Base-by-base conservation (phyloP, 2,888 invertebrate species). In the Heliothis peltigera region DNA sequence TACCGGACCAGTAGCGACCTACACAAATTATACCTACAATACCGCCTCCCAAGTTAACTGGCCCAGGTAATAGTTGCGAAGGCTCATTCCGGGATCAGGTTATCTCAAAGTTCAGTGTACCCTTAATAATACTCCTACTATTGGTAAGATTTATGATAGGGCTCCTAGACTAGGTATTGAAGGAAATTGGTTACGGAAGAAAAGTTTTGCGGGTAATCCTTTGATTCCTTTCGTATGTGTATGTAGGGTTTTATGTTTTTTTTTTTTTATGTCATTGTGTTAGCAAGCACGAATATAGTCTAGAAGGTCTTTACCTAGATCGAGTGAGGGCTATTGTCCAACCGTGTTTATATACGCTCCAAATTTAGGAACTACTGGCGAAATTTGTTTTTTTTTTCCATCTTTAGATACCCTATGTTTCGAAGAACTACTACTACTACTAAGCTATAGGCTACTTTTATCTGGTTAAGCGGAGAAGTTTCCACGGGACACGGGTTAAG, bases 91-190 rank as follows among this genome's bases (percentile, higher is more conserved):
- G 55, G 73, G 77, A 82, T 85, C 85, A 84, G n/a, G n/a, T n/a
- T n/a, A 86, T 86, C 82, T 80, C 63, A 64, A 79, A 80, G 81
- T 82, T 83, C 84, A 83, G 62, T 83, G 79, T 84, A 86, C 87
- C 87, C 82, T 87, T 84, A 71, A 85, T 89, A 87, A 88, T 86
- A 81, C 69, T 61, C 70, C 10, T 10, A 32, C 81, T 83, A 86
- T 85, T 84, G 82, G 80, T 83, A 77, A 75, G 77, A 72, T 83
- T 79, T 78, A 78, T 63, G 71, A 64, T 70, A 67, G 52, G 64
- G 64, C 57, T 21, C 53, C 42, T 60, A 68, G 64, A 17, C 58
- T 65, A 77, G 70, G 70, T 46, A 68, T 72, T 72, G 65, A 58
- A 71, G 67, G 39, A 19, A 65, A 62, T 28, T 1, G 35, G 25